Conservation (phyloP, 2,797 vertebrate species). For the Phoebastria nigripes region DNA sequence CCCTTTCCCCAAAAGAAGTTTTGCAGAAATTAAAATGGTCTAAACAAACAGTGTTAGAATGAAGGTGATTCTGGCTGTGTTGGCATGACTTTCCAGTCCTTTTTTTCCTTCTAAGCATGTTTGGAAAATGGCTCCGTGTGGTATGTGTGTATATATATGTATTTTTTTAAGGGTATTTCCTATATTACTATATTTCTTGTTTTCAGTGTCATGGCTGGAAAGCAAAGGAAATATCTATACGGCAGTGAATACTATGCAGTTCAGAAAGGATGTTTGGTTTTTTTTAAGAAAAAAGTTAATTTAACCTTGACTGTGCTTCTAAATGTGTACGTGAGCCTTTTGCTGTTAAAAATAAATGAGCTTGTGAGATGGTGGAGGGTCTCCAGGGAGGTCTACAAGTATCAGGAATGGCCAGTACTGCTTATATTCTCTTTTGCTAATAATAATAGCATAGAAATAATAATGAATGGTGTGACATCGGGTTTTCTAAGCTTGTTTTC, state of each 20-base stretch:
- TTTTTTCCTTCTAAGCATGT: neutral
- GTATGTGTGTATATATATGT: fast-evolving
- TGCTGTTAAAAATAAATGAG: constrained; percentile 49
- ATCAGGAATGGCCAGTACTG: neutral
- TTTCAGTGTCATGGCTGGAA: neutral
- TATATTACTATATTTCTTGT: neutral
- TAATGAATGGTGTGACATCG: fast-evolving
- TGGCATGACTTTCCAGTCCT: neutral
- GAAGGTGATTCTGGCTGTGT: neutral
- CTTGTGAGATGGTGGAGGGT: neutral
- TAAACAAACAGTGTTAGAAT: neutral
- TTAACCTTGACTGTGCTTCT: neutral
- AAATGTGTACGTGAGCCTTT: neutral
- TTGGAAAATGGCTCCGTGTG: neutral
- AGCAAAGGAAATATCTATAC: neutral
- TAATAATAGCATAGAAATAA: neutral
- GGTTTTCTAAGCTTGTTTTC: neutral
- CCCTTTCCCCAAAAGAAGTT: neutral
- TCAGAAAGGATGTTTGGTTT: neutral
- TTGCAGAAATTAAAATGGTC: neutral
- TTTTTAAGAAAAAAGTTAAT: neutral
- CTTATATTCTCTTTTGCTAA: neutral
- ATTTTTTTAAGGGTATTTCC: neutral
- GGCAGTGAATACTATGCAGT: neutral
- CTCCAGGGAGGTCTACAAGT: neutral